Base-by-base conservation (phyloP, 2,888 invertebrate species). In the Eupeodes luniger region DNA sequence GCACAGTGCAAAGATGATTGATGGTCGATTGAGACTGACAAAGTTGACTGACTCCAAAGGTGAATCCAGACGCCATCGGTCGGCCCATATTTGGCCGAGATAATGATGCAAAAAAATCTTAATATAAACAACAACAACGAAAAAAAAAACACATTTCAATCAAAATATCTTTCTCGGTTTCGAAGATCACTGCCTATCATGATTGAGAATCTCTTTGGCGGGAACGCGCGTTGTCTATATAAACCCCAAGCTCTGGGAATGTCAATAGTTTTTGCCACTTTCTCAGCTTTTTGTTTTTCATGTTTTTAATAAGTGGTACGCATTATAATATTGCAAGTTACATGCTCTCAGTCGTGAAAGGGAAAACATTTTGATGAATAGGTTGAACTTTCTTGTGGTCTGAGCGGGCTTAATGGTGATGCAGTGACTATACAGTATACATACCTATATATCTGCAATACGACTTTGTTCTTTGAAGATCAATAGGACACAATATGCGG, bases 41-140 rank as follows among this genome's bases (percentile, higher is more conserved):
- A 85, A 88, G 88, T 88, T 88, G 88, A 88, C 85, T 88, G 88
- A 85, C 88, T 88, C 78, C 62, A 88, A 88, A 88, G 88, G 88
- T 85, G 85, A 81, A 88, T 88, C 88, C 84, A 88, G 88, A 88
- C 88, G 88, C 88, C 85, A 88, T 88, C 88, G 69, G 44, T 88
- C 88, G 88, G 78, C 76, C 88, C 88, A 85, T 88, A 88, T 88
- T 88, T 88, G 88, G 85, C 40, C 77, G 88, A 88, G 88, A 85
- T 88, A 88, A 88, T 88, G 88, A 88, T 88, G 88, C 81, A 75
- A 78, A 88, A 87, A 83, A 79, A 81, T 34, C 44, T 16, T 40
- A 76, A 66, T 75, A 27, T n/a, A 34, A 40, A 44, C 11, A 49
- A 34, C 49, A 49, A 55, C 16, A 49, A 27, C 4, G 49, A 49